A percentile compares a stretch with the other conserved stretches of the same genome.
Conservation (phyloP, 2,113 vertebrate genomes). For the Patagioenas fasciata region DNA sequence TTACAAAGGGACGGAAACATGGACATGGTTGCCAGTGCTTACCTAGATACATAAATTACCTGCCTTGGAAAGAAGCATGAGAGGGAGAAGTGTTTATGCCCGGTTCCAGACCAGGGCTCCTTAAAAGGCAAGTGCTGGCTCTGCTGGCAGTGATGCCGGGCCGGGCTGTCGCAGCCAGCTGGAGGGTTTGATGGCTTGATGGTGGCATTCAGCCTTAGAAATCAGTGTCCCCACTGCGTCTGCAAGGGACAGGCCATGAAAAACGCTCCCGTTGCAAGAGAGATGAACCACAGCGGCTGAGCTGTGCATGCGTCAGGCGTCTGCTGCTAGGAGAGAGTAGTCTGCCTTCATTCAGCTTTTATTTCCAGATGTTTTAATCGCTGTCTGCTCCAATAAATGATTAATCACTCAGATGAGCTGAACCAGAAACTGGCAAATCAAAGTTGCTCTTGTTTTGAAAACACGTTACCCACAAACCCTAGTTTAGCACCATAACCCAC, state of each 20-base stretch:
- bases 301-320: not conserved
- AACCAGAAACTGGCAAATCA: slow-evolving; percentile 36
- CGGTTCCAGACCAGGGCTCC: not conserved
- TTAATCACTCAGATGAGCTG: not conserved
- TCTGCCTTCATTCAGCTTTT: not conserved
- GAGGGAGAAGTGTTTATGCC: not conserved
- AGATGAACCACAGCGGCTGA: fast-evolving
- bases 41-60: slow-evolving; percentile 46
- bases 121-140: not conserved
- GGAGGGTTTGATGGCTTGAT: not conserved
- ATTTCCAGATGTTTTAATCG: not conserved
- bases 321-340: not conserved
- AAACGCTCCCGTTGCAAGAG: not conserved
- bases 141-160: fast-evolving
- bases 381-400: not conserved
- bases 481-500: not conserved
- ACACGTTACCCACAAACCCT: not conserved
- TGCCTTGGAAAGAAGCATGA: not conserved
- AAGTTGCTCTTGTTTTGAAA: slow-evolving; percentile 34
- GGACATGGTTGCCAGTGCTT: not conserved
- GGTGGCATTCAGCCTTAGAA: not conserved
- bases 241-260: not conserved
- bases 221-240: not conserved
- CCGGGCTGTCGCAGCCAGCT: not conserved
- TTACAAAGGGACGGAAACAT: slow-evolving; percentile 32